These are phyloP conservation scores for Leptocoma aspasia DNA, from an alignment of 2,113 vertebrate genomes.

Conservation along the genomic window DNA sequence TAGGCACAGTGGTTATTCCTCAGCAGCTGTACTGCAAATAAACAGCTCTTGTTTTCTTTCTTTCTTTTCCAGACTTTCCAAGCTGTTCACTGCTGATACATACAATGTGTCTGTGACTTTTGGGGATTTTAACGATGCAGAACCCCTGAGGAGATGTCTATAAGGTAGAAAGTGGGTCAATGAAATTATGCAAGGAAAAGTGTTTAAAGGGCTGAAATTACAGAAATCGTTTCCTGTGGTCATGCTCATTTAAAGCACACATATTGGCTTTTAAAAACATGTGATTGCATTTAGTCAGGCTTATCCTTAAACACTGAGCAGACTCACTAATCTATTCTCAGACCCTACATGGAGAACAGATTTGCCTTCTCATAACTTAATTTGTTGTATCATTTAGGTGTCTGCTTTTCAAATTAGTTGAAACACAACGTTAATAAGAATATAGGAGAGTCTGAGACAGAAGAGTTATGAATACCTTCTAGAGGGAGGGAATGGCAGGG, in stretches of 20 bases:
- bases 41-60: not conserved
- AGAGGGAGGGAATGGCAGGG: not conserved
- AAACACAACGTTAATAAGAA: not conserved
- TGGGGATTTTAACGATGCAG: not conserved
- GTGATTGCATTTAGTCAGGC: not conserved
- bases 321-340: not conserved
- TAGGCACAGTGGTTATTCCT: not conserved
- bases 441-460: not conserved
- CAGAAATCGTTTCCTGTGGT: not conserved
- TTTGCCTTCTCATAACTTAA: not conserved
- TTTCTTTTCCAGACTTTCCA: not conserved
- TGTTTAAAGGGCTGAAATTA: not conserved
- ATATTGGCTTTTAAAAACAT: not conserved
- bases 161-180: not conserved
- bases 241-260: not conserved
- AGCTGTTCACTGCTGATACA: not conserved
- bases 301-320: not conserved
- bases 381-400: not conserved
- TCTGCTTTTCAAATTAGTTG: constrained; percentile 23
- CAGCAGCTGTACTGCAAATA: not conserved
- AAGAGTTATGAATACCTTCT: not conserved
- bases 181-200: not conserved
- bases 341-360: not conserved
- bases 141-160: not conserved
- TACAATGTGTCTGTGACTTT: not conserved